phyloP scores from a whole-genome alignment of 2,113 vertebrate species.

The Pterocles orientalis region DNA sequence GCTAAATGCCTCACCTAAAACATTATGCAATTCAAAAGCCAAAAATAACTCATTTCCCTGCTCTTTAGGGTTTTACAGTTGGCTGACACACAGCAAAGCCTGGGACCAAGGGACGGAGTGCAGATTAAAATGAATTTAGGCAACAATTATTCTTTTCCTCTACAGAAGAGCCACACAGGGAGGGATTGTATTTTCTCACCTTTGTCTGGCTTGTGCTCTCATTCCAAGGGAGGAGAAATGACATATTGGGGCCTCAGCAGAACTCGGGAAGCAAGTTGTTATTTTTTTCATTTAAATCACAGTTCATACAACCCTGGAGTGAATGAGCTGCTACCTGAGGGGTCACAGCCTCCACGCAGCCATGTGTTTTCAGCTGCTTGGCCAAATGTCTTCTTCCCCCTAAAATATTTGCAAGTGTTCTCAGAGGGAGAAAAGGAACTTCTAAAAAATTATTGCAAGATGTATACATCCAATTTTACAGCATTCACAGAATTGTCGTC shows the following conservation, averaged over 20 bases:
- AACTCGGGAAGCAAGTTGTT: background rate
- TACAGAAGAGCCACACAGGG: background rate
- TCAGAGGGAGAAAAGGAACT: background rate
- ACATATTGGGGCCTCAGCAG: background rate
- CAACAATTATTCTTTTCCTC: background rate
- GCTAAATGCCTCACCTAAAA: background rate
- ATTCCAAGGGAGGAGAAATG: background rate
- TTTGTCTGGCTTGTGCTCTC: background rate
- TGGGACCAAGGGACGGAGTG: background rate
- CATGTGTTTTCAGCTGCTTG: background rate
- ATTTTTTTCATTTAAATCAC: conserved; percentile 18
- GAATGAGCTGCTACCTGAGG: conserved; percentile 26
- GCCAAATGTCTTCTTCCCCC: background rate
- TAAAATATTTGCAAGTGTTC: background rate
- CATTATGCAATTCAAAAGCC: background rate
- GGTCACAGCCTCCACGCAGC: background rate
- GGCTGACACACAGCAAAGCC: background rate
- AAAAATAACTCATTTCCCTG: conserved; percentile 10
- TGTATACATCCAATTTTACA: background rate
- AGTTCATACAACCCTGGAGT: background rate
- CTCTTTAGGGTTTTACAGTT: background rate
- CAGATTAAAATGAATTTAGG: background rate
- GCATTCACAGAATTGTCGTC: background rate
- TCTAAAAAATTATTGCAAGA: background rate
- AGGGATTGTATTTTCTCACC: conserved; percentile 18